Conservation (phyloP, 2,888 invertebrate genomes). For the Syrphus vitripennis region DNA sequence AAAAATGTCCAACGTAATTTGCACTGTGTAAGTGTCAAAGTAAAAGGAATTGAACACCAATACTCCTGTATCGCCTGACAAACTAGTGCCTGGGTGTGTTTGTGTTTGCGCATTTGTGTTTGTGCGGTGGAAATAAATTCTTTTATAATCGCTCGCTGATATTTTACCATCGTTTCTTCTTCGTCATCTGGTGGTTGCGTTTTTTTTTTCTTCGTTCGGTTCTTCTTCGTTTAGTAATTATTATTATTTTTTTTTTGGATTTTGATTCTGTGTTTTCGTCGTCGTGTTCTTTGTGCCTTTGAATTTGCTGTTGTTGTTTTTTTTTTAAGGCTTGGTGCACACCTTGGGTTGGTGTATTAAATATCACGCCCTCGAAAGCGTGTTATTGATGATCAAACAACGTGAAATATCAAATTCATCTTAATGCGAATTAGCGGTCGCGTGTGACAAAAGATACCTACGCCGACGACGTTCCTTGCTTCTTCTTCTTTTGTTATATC, state of each 20-base stretch:
- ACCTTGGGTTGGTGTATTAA: slow-evolving; percentile 63
- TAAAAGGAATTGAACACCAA: slow-evolving; percentile 69
- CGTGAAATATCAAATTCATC: slow-evolving; percentile 64
- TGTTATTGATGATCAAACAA: slow-evolving; percentile 57
- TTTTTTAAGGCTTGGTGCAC: slow-evolving; percentile 16
- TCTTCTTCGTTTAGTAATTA: slow-evolving; percentile 46
- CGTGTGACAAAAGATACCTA: slow-evolving; percentile 50
- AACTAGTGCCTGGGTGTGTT: background rate
- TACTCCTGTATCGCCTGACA: slow-evolving; percentile 10
- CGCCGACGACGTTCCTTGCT: slow-evolving; percentile 2
- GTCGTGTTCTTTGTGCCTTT: slow-evolving; percentile 30
- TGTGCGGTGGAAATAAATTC: slow-evolving; percentile 38
- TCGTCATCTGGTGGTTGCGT: slow-evolving; percentile 17
- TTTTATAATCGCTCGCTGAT: slow-evolving; percentile 46
- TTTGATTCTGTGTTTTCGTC: slow-evolving; percentile 26
- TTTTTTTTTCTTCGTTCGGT: slow-evolving; percentile 33
- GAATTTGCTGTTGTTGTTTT: background rate
- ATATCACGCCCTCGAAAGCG: slow-evolving; percentile 69
- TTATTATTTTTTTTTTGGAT: background rate
- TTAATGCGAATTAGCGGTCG: slow-evolving; percentile 66
- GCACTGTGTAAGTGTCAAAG: slow-evolving; percentile 66
- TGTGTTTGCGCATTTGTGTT: background rate
- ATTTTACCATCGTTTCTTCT: slow-evolving; percentile 42
- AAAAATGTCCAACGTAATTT: slow-evolving; percentile 53
- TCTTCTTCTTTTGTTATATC: background rate